Conservation (phyloP, 2,888 invertebrate genomes). For the Cerastis leucographa region DNA sequence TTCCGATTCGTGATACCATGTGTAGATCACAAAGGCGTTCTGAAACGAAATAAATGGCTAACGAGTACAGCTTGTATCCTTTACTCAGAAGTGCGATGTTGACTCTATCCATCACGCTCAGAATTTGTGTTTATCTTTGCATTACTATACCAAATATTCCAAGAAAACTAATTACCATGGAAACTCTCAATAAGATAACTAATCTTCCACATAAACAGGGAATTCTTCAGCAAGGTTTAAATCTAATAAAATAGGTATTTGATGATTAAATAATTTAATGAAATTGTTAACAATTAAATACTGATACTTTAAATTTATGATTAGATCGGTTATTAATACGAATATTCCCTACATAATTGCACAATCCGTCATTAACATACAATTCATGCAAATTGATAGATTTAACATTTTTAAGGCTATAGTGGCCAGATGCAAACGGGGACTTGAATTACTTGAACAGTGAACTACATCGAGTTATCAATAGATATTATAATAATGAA, state of each 20-base stretch:
- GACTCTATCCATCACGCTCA: neutral
- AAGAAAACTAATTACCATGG: neutral
- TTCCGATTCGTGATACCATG: neutral
- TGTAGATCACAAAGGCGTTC: neutral
- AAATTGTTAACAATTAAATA: slow-evolving; percentile 86
- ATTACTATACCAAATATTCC: neutral
- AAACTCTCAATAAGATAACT: neutral
- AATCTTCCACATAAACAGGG: neutral
- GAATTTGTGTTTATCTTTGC: neutral
- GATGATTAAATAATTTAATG: slow-evolving; percentile 88
- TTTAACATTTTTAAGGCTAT: slow-evolving; percentile 37
- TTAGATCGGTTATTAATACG: slow-evolving; percentile 72
- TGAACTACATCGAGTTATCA: slow-evolving; percentile 31
- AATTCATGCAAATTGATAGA: slow-evolving; percentile 56
- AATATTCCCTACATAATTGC: slow-evolving; percentile 82
- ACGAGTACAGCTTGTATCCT: neutral
- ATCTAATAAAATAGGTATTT: slow-evolving; percentile 38
- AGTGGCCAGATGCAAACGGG: slow-evolving; percentile 30
- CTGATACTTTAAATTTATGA: slow-evolving; percentile 80
- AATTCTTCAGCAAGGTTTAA: neutral
- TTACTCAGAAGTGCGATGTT: neutral
- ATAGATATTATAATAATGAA: slow-evolving; percentile 22
- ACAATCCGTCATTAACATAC: slow-evolving; percentile 71
- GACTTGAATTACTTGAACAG: slow-evolving; percentile 35
- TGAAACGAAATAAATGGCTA: neutral